Conservation (phyloP, 2,113 vertebrate genomes). For the Catagonus wagneri region DNA sequence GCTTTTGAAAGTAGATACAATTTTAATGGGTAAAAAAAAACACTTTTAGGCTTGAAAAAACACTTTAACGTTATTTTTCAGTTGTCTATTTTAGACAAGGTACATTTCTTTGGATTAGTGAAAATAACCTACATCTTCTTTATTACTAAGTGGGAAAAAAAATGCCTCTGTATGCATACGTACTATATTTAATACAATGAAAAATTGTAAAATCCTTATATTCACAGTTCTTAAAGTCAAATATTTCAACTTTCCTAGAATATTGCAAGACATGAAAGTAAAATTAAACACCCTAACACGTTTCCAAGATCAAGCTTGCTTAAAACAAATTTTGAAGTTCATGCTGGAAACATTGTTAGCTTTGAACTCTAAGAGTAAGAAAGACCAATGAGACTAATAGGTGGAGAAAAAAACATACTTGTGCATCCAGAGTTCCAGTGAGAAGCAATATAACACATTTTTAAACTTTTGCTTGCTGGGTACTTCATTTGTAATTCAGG, state of each 20-base stretch:
- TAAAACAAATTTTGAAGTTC: constrained; percentile 11
- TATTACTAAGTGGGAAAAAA: background rate
- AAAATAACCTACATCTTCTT: background rate
- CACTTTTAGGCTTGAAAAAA: constrained; percentile 38
- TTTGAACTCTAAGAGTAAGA: constrained; percentile 6
- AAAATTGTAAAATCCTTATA: constrained; percentile 43
- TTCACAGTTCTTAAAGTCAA: constrained; percentile 29
- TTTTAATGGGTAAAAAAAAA: background rate
- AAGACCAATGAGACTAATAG: background rate
- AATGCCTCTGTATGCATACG: background rate
- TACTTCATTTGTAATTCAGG: constrained; percentile 18
- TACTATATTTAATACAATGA: background rate
- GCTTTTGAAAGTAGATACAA: constrained; percentile 12
- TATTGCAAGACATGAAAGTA: background rate
- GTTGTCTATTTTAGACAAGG: background rate
- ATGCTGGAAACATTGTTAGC: background rate
- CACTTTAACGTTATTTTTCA: constrained; percentile 27
- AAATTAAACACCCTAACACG: background rate
- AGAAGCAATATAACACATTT: background rate
- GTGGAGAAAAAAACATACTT: background rate
- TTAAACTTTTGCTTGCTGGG: constrained; percentile 16
- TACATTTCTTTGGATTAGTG: background rate
- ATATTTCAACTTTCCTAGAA: constrained; percentile 1
- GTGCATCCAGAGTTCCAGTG: background rate
- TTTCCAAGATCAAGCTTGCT: constrained; percentile 40